Evolutionary conservation across 2,888 invertebrate genomes (phyloP), one percentile per base, ranked within the genome.

Genomic region (Pandemis corylana): DNA sequence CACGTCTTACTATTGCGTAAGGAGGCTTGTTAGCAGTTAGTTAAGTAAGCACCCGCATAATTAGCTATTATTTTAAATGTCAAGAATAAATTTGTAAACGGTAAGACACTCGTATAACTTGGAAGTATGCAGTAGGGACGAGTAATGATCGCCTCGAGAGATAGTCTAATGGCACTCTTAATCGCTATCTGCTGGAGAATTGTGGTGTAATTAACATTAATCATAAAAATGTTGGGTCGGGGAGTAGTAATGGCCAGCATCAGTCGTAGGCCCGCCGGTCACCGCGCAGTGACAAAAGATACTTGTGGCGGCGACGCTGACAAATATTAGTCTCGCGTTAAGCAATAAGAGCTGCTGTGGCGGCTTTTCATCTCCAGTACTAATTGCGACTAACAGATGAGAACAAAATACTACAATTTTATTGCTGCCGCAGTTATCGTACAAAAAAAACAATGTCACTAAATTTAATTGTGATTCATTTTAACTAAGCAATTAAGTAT

Each of bases 201-300:
- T 86, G 88, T 88, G 89, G 87, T 85, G 89, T 90, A 91, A 93
- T 93, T 92, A 93, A 87, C 90, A 91, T 94, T 90, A 89, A 91
- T 94, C 93, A 91, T 89, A 89, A 85, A 84, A 85, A 89, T 87
- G 88, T 85, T 88, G 85, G 85, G 84, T 85, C 81, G 75, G 76
- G 71, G 83, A 84, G 87, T 85, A 89, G 84, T 91, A 90, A 91
- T 92, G 88, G 88, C 85, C 84, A 84, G 81, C 88, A 89, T 91
- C 86, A 87, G 82, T 88, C 84, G 79, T 80, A 78, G 79, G 85
- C 79, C 78, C 71, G 75, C 72, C 76, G 76, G 77, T 76, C 76
- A 77, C 80, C 74, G 77, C 78, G 76, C 79, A 81, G 83, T 82
- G 87, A 88, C 87, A 89, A 87, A 90, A 86, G 86, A 87, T 89